These are phyloP conservation scores for Drosophila formosana DNA, from an alignment of 2,888 invertebrate genomes.

Conservation along the genomic window DNA sequence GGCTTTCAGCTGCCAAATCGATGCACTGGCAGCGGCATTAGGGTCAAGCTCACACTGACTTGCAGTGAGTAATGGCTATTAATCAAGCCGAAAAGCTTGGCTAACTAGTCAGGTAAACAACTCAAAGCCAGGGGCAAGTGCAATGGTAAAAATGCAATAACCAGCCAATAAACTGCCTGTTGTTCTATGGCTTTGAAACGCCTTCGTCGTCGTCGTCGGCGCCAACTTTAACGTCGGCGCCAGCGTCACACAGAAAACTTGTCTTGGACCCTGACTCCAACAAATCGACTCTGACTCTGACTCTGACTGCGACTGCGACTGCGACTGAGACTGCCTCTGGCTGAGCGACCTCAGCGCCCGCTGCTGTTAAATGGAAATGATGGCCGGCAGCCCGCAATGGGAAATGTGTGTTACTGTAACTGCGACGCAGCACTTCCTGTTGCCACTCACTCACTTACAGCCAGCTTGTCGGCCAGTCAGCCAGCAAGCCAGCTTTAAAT, in stretches of 20 bases:
- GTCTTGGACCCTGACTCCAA: constrained; percentile 64
- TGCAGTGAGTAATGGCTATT: constrained; percentile 38
- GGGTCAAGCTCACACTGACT: constrained; percentile 66
- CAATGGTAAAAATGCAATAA: constrained; percentile 64
- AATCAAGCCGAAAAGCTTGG: constrained; percentile 64
- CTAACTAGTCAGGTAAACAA: constrained; percentile 55
- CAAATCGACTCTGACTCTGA: constrained; percentile 3
- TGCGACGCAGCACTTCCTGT: constrained; percentile 69
- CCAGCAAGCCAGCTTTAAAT: constrained; percentile 15
- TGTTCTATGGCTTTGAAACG: constrained; percentile 37
- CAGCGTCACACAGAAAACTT: constrained; percentile 55
- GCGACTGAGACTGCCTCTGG: constrained; percentile 19
- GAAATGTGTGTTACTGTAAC: constrained; percentile 80
- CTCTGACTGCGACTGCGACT: constrained; percentile 3
- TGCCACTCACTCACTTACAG: constrained; percentile 24
- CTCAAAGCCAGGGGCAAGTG: constrained; percentile 81
- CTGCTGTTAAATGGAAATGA: constrained; percentile 69
- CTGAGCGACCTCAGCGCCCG: constrained; percentile 62
- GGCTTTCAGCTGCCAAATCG: constrained; percentile 42
- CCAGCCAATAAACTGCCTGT: constrained; percentile 49
- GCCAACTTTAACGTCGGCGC: constrained; percentile 18
- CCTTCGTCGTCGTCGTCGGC: constrained; percentile 31
- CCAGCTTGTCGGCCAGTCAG: not conserved
- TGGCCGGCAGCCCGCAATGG: constrained; percentile 63
- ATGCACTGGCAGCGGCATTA: constrained; percentile 48